These are phyloP conservation scores for Betta splendens DNA, from an alignment of 2,797 vertebrate species.

Conservation along the genomic window DNA sequence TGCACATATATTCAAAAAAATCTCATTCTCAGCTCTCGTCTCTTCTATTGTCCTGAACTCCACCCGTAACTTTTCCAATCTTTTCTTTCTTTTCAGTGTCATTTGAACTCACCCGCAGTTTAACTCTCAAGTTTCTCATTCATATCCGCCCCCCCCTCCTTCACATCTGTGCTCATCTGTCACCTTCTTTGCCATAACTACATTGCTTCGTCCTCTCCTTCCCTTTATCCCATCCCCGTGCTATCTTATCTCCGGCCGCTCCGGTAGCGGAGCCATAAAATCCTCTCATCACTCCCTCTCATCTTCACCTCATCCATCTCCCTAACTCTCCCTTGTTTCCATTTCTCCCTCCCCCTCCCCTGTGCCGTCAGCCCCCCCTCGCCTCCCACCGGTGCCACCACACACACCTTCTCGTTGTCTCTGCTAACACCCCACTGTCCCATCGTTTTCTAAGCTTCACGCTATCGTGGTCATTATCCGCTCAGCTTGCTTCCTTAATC, in stretches of 20 bases:
- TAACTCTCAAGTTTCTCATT: conserved; percentile 23
- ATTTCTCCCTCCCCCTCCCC: conserved; percentile 30
- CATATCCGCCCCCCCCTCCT: conserved; percentile 24
- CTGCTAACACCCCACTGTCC: conserved; percentile 15
- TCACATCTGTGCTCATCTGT: conserved; percentile 47
- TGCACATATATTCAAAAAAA: conserved; percentile 1
- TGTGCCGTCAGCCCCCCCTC: conserved; percentile 8
- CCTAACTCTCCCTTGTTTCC: conserved; percentile 33
- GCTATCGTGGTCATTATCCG: conserved; percentile 36
- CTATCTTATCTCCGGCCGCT: conserved; percentile 46
- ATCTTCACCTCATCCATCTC: conserved; percentile 51
- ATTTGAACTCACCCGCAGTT: conserved; percentile 33
- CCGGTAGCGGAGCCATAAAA: conserved; percentile 42
- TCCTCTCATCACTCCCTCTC: conserved; percentile 43
- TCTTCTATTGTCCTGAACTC: conserved; percentile 6
- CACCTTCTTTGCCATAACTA: conserved; percentile 55
- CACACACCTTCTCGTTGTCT: conserved; percentile 29
- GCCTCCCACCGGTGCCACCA: background rate
- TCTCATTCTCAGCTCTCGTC: conserved; percentile 11
- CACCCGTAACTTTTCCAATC: conserved; percentile 34
- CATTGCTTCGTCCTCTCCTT: conserved; percentile 26
- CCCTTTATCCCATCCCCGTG: conserved; percentile 26
- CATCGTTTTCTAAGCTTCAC: conserved; percentile 36
- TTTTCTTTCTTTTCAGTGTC: conserved; percentile 27
- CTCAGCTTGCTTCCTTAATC: conserved; percentile 53